These are phyloP conservation scores for Orestias chungarensis DNA, from an alignment of 2,797 vertebrate species.

Conservation along the genomic window DNA sequence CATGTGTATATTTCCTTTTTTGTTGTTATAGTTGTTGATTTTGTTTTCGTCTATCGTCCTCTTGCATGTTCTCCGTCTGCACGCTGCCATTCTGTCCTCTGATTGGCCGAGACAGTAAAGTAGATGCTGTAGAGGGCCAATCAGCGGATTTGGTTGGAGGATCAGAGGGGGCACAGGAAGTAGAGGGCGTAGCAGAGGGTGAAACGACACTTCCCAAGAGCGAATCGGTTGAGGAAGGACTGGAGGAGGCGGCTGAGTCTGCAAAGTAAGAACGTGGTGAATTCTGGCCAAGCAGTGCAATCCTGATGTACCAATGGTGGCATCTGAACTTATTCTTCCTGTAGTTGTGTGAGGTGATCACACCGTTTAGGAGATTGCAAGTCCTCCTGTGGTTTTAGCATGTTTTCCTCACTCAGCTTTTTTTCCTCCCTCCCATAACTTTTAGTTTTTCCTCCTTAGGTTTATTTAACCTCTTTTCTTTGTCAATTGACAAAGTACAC, in stretches of 20 bases:
- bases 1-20: too few species aligned
- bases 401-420: too few species aligned
- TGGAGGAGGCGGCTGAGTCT: constrained; percentile 42
- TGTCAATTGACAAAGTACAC: neutral
- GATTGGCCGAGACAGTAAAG: constrained; percentile 45
- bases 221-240: constrained; percentile 58
- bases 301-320: neutral
- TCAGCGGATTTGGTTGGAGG: constrained; percentile 46
- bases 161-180: constrained; percentile 44
- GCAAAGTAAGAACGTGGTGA: constrained; percentile 59
- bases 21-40: too few species aligned
- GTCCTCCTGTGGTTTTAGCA: too few species aligned
- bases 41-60: neutral
- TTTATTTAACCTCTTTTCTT: neutral
- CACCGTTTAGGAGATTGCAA: too few species aligned
- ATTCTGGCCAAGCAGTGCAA: neutral
- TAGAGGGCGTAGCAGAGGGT: constrained; percentile 7
- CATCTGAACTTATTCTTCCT: constrained; percentile 53
- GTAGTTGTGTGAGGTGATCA: neutral
- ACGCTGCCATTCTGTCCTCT: constrained; percentile 19
- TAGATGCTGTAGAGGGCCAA: constrained; percentile 43
- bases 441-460: constrained; percentile 61
- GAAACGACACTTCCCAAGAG: constrained; percentile 40
- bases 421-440: neutral
- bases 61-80: constrained; percentile 30